Percentiles rank a stretch among this genome's conserved stretches.
Conservation (phyloP, 2,113 vertebrate genomes). For the Vombatus ursinus region DNA sequence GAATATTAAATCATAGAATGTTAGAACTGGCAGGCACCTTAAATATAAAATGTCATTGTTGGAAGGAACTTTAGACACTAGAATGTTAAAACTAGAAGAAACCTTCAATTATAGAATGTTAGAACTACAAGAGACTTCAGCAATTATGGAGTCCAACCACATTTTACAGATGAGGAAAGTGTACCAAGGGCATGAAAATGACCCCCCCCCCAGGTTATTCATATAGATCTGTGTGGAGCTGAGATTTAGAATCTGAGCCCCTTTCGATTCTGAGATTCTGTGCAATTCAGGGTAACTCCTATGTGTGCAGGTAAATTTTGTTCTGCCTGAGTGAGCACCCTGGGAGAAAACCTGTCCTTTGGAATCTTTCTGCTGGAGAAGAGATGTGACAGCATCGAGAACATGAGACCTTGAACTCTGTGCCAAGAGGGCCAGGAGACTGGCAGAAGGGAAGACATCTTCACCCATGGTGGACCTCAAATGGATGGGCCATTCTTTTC, state of each 20-base stretch:
- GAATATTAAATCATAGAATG: background rate
- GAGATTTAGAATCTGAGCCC: background rate
- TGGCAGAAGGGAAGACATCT: background rate
- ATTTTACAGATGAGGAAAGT: background rate
- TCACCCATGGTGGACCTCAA: background rate
- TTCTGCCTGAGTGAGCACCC: background rate
- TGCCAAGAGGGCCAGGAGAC: no score
- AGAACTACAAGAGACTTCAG: background rate
- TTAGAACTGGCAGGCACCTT: background rate
- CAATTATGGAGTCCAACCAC: background rate
- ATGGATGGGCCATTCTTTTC: background rate
- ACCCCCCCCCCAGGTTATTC: background rate
- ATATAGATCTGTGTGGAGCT: background rate
- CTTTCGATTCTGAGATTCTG: background rate
- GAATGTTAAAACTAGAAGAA: background rate
- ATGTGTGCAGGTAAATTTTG: background rate
- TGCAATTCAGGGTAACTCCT: background rate
- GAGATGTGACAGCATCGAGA: background rate
- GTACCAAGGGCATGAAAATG: background rate
- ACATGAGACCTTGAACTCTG: background rate
- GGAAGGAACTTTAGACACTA: background rate
- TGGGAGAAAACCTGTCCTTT: background rate
- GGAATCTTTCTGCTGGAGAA: background rate
- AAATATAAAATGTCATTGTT: background rate
- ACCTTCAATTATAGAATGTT: background rate